Conservation (phyloP, 1,140 invertebrate genomes). For the Megalopta genalis region DNA sequence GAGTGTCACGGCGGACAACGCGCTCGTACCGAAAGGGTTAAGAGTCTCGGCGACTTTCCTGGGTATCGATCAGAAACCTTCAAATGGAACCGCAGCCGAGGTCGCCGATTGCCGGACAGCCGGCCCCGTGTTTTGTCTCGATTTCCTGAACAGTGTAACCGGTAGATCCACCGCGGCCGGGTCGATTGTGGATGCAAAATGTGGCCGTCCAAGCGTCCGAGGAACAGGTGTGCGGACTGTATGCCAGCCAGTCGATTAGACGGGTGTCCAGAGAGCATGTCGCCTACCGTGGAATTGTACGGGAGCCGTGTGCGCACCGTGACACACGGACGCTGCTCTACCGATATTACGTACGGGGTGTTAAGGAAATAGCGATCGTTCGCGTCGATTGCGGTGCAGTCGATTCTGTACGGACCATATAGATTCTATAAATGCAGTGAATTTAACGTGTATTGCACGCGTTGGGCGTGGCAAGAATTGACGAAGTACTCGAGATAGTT, state of each 20-base stretch:
- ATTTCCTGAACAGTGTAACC: constrained; percentile 39
- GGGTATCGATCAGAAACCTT: constrained; percentile 23
- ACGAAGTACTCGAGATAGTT: too few relatives aligned
- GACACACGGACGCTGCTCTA: constrained; percentile 34
- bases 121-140: constrained; percentile 40
- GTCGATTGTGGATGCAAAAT: constrained; percentile 54
- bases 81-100: constrained; percentile 27
- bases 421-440: too few relatives aligned
- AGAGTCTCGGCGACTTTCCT: not conserved
- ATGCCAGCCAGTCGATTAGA: constrained; percentile 59
- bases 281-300: constrained; percentile 51
- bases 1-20: too few relatives aligned
- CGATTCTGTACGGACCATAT: too few relatives aligned
- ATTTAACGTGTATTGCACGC: too few relatives aligned
- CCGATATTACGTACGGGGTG: constrained; percentile 23
- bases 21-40: too few relatives aligned
- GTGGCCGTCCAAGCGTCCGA: constrained; percentile 38
- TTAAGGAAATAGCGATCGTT: too few relatives aligned
- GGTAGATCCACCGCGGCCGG: constrained; percentile 33
- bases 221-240: constrained; percentile 59
- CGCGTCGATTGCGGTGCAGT: too few relatives aligned
- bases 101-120: constrained; percentile 21
- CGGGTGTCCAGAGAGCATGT: constrained; percentile 59
- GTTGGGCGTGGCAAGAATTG: too few relatives aligned
- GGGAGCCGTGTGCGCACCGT: constrained; percentile 35